phyloP scores from a whole-genome alignment of 2,113 vertebrate genomes.

The Menura novaehollandiae region DNA sequence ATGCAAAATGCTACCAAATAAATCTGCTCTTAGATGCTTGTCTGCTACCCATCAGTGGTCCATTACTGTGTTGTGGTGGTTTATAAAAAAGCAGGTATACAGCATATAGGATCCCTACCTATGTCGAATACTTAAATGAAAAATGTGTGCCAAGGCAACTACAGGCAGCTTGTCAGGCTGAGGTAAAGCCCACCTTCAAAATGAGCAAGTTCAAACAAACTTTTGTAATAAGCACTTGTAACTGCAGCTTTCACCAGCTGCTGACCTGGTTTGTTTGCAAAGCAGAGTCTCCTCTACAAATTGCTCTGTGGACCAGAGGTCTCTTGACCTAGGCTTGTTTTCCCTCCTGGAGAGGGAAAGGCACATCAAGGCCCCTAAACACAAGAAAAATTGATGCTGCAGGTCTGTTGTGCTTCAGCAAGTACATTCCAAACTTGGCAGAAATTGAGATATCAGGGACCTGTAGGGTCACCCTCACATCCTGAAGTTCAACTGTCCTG shows the following conservation, averaged over 20 bases:
- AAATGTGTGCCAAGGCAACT: background rate
- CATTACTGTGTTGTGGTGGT: background rate
- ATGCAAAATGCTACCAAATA: background rate
- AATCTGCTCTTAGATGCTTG: background rate
- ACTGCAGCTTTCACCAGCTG: background rate
- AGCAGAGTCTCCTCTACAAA: background rate
- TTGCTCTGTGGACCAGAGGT: background rate
- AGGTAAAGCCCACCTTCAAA: background rate
- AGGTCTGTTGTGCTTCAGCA: background rate
- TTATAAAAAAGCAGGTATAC: background rate
- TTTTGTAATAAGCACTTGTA: background rate
- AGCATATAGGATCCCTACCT: background rate
- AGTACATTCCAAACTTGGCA: background rate
- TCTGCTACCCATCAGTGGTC: background rate
- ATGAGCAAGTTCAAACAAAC: background rate
- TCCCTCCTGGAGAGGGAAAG: background rate
- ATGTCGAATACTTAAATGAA: background rate
- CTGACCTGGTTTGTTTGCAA: background rate
- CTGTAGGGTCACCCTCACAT: background rate
- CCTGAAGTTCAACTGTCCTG: background rate
- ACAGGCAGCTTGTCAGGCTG: background rate
- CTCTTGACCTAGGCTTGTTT: background rate
- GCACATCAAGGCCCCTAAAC: rapidly evolving
- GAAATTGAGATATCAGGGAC: background rate
- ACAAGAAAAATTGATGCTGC: background rate